phyloP scores from a whole-genome alignment of 2,797 vertebrate genomes.

The Alectoris magna region DNA sequence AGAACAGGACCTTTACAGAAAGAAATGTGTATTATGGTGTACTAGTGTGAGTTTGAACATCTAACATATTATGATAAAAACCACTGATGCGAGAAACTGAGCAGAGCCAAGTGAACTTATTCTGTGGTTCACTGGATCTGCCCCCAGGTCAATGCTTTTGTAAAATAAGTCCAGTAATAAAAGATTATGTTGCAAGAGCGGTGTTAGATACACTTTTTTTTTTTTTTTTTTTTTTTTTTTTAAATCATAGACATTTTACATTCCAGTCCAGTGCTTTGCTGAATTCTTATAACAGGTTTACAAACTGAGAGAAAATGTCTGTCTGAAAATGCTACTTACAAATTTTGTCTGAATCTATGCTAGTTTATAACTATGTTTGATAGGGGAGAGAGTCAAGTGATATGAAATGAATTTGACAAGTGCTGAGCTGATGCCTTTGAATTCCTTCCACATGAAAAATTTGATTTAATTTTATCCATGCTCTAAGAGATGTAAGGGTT shows the following conservation, averaged over 20 bases:
- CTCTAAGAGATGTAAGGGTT: background rate
- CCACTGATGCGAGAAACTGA: background rate
- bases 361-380: slow-evolving; percentile 14
- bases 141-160: background rate
- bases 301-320: background rate
- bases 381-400: slow-evolving; percentile 10
- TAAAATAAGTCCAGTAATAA: background rate
- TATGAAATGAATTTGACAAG: background rate
- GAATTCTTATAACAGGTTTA: slow-evolving; percentile 15
- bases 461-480: background rate
- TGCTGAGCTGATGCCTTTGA: background rate
- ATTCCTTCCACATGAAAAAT: slow-evolving; percentile 11
- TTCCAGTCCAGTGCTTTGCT: background rate
- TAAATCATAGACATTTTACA: background rate
- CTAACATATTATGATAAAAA: background rate
- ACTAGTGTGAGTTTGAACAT: background rate
- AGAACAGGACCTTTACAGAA: background rate
- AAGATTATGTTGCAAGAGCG: background rate
- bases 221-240: background rate
- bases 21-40: background rate
- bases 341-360: background rate
- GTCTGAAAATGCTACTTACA: background rate
- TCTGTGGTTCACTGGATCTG: background rate
- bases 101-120: background rate
- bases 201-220: background rate